Conservation (phyloP, 92 coral and sea anemone genomes). For the Micromussa lordhowensis region DNA sequence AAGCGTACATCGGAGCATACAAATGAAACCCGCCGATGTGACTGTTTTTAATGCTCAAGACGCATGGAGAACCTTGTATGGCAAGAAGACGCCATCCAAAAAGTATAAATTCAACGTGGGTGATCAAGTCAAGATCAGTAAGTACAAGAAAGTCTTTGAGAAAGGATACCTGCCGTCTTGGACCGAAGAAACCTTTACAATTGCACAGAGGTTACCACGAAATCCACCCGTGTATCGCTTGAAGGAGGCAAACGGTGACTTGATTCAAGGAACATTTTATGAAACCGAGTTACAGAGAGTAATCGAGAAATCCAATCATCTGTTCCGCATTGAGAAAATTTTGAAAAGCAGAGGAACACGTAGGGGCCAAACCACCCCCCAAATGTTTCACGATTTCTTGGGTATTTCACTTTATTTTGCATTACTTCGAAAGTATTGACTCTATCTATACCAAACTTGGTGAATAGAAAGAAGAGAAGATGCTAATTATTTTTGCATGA, state of each 20-base stretch:
- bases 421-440: too few relatives aligned
- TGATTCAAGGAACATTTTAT: conserved; percentile 57
- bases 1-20: conserved; percentile 43
- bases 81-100: background rate
- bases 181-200: conserved; percentile 54
- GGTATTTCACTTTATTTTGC: too few relatives aligned
- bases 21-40: conserved; percentile 42
- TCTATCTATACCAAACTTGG: too few relatives aligned
- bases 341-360: conserved; percentile 7
- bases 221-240: conserved; percentile 51
- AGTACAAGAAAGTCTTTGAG: conserved; percentile 29
- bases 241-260: conserved; percentile 39
- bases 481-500: too few relatives aligned
- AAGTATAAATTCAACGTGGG: conserved; percentile 34
- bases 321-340: conserved; percentile 47
- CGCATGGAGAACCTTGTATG: too few relatives aligned
- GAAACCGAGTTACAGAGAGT: conserved; percentile 51
- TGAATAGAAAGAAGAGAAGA: too few relatives aligned
- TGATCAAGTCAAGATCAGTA: conserved; percentile 41
- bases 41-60: conserved; percentile 17
- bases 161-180: conserved; percentile 55
- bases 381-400: too few relatives aligned
- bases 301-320: conserved; percentile 14
- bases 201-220: conserved; percentile 31
- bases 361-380: too few relatives aligned